Evolutionary conservation across 1,140 invertebrate genomes (phyloP).

Genomic region (Bombus sibiricus): DNA sequence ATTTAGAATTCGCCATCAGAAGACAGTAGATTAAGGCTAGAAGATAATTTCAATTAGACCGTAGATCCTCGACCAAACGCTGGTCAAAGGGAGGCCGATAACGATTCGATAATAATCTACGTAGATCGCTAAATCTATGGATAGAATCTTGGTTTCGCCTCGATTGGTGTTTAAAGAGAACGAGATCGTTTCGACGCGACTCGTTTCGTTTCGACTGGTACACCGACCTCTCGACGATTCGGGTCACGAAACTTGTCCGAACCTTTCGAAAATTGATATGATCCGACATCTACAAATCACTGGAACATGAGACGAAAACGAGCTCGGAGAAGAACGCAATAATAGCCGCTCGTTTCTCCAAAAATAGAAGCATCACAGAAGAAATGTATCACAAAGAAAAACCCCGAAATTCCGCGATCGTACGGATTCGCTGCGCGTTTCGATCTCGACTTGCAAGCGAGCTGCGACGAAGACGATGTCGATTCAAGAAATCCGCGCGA

Average conservation of each 20-base stretch:
- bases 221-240: not conserved
- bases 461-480: not conserved
- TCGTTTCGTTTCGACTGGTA: slow-evolving; percentile 2
- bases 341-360: not conserved
- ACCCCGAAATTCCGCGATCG: not conserved
- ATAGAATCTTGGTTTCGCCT: slow-evolving; percentile 17
- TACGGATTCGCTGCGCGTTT: not conserved
- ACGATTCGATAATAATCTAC: slow-evolving; percentile 21
- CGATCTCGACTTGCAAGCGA: not conserved
- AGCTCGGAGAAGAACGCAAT: not conserved
- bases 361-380: slow-evolving; percentile 6
- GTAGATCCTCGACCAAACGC: not conserved
- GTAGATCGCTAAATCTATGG: slow-evolving; percentile 18
- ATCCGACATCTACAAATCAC: not conserved
- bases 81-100: not conserved
- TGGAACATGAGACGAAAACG: not conserved
- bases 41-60: slow-evolving; percentile 30
- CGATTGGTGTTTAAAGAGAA: not conserved
- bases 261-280: not conserved
- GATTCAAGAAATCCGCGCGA: not conserved
- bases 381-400: slow-evolving; percentile 4
- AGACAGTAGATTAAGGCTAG: slow-evolving; percentile 36
- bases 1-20: slow-evolving; percentile 66
- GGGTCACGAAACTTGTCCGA: not conserved
- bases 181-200: not conserved